Evolutionary conservation across 1,140 invertebrate species (phyloP).

Genomic region (Cydia fagiglandana): DNA sequence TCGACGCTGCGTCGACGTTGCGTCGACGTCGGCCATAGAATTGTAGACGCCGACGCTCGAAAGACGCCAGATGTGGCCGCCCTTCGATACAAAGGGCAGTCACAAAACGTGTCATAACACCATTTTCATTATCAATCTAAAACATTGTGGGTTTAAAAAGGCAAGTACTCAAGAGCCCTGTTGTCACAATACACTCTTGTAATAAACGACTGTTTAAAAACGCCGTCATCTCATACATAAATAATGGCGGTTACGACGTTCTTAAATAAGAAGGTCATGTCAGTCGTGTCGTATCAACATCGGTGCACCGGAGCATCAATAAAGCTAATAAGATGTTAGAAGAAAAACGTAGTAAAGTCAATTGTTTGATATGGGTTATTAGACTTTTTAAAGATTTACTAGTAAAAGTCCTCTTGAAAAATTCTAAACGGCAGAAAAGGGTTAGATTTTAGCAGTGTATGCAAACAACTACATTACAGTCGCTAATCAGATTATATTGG

Average conservation of each 20-base stretch:
- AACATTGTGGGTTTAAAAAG: not conserved
- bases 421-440: no score
- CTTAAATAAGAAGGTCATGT: not conserved
- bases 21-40: no score
- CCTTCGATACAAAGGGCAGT: not conserved
- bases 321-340: not conserved
- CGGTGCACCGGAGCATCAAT: not conserved
- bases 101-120: conserved; percentile 3
- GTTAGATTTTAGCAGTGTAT: no score
- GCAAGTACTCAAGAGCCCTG: not conserved
- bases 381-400: not conserved
- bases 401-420: not conserved
- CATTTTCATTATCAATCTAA: not conserved
- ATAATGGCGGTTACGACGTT: not conserved
- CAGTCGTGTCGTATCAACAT: not conserved
- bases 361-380: not conserved
- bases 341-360: not conserved
- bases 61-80: no score
- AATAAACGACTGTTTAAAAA: not conserved
- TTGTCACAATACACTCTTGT: not conserved
- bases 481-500: no score
- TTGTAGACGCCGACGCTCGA: no score
- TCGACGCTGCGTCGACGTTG: no score
- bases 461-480: no score
- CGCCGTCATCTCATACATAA: not conserved